phyloP scores from a whole-genome alignment of 2,113 vertebrate genomes.

The Apteryx owenii region DNA sequence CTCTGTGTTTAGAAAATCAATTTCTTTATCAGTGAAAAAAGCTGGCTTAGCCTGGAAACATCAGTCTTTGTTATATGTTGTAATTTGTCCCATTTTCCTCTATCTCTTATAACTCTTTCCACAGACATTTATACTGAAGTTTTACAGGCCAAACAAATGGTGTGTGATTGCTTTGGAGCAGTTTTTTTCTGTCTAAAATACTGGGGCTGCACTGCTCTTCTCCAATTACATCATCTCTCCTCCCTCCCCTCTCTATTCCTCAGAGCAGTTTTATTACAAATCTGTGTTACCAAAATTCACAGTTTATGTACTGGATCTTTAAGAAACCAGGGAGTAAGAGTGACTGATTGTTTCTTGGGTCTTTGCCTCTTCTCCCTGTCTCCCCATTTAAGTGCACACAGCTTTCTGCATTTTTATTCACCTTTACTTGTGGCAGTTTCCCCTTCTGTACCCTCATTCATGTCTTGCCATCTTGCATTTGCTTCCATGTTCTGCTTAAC shows the following conservation, averaged over 20 bases:
- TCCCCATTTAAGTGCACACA: not conserved
- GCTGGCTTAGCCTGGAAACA: not conserved
- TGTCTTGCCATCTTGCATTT: not conserved
- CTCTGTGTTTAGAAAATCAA: not conserved
- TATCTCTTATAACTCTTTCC: not conserved
- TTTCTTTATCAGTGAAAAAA: slow-evolving; percentile 18
- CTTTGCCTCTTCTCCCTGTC: not conserved
- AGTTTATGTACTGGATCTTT: not conserved
- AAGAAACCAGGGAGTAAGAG: not conserved
- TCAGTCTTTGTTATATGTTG: not conserved
- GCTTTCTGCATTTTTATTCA: not conserved
- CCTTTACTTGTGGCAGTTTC: not conserved
- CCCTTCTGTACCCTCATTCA: not conserved
- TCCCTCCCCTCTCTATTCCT: not conserved
- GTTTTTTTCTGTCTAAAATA: not conserved
- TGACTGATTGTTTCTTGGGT: not conserved
- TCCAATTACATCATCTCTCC: not conserved
- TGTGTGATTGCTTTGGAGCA: not conserved
- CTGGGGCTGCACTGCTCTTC: not conserved
- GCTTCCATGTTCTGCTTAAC: not conserved
- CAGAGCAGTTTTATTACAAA: not conserved
- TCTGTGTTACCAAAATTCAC: not conserved
- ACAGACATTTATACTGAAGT: not conserved
- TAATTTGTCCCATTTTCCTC: slow-evolving; percentile 5
- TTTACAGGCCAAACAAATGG: not conserved